Base-by-base conservation (phyloP, 2,113 vertebrate genomes). In the Nothocercus nigrocapillus region DNA sequence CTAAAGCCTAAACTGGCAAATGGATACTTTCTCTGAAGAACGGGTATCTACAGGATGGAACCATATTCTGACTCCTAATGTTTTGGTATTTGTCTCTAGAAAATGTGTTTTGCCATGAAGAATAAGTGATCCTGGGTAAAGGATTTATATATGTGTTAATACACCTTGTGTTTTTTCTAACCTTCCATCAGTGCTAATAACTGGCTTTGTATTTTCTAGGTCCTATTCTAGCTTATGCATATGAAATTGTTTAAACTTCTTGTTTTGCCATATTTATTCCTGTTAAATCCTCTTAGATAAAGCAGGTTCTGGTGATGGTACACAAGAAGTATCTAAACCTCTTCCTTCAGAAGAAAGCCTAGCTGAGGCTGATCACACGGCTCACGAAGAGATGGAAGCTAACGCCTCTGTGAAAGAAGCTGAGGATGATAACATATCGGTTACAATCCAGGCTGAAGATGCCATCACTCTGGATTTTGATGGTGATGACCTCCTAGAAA, bases 271-370 rank as follows among this genome's bases (percentile, higher is more conserved):
- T 99, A 99, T 99, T 99, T 98, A 99, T 99, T 99, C 99, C 99
- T 99, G 98, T 98, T 99, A 99, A 98, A 99, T 99, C 99, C 99
- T 99, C 99, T 99, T 99, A 99, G 99, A 99, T 99, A 98, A 99
- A 99, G 99, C 99, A 99, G 99, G 99, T 99, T 99, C 99, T 99
- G 99, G 99, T 99, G 99, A 99, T 99, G 99, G 98, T 99, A 99
- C 99, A 99, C 99, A 98, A 98, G 99, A 99, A 98, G 99, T 99
- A 99, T 99, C 98, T 99, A 99, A 99, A 98, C 98, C 98, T 98
- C 98, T 99, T 97, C 98, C 98, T 98, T 98, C 98, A 98, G 99
- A 99, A 98, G 99, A 99, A 97, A 98, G 98, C 98, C 98, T 98
- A 94, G 97, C 98, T 98, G 99, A 99, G 97, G 97, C 97, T 95